A percentile compares a stretch with the other conserved stretches of the same genome.
Conservation (phyloP, 2,797 vertebrate species). For the Myripristis jacobus region DNA sequence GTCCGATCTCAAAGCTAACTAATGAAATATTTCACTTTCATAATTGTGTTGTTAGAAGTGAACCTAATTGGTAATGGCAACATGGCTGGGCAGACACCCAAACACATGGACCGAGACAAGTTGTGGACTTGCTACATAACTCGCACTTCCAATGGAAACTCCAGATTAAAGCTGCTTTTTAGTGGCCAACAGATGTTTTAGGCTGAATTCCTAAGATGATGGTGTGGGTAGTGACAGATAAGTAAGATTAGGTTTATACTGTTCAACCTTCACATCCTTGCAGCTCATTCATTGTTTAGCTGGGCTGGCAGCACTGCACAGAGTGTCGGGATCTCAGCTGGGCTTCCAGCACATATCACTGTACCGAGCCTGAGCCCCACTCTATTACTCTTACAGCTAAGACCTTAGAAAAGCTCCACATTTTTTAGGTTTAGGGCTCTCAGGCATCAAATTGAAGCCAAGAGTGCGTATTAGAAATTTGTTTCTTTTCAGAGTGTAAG, state of each 20-base stretch:
- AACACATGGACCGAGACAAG: conserved; percentile 27
- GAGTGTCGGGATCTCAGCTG: conserved; percentile 13
- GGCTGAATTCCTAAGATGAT: conserved; percentile 10
- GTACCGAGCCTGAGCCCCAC: background rate
- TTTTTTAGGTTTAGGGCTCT: background rate
- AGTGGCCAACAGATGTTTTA: conserved; percentile 26
- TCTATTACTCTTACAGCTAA: background rate
- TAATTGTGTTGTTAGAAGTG: conserved; percentile 16
- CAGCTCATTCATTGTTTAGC: conserved; percentile 26
- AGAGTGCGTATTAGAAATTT: background rate
- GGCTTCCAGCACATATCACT: background rate
- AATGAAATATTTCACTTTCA: conserved; percentile 20
- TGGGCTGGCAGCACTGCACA: background rate
- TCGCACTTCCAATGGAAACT: background rate
- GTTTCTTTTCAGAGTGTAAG: background rate
- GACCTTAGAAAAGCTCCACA: conserved; percentile 3
- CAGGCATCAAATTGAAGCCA: background rate
- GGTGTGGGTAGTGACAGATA: background rate
- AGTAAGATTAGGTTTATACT: background rate
- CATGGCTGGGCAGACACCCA: conserved; percentile 17
- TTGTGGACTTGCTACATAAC: background rate
- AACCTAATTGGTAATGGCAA: conserved; percentile 2
- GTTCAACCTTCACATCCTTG: conserved; percentile 5
- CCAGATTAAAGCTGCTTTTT: background rate
- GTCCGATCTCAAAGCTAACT: conserved; percentile 1